Evolutionary conservation across 2,113 vertebrate genomes (phyloP).

Genomic region (Phrynosoma blainvillii): DNA sequence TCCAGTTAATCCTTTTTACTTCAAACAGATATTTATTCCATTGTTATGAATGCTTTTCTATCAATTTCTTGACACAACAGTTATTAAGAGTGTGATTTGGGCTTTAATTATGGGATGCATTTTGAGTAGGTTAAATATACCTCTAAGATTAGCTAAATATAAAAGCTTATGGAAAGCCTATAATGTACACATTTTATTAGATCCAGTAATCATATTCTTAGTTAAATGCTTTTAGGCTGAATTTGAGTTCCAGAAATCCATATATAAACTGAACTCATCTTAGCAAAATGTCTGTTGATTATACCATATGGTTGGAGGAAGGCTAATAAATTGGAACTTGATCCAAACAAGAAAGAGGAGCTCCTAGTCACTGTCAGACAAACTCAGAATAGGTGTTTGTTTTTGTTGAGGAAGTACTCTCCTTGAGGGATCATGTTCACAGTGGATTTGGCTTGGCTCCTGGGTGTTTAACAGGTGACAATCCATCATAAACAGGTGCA

Average conservation of each 20-base stretch:
- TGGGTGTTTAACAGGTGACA: too few species aligned
- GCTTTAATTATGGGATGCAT: accelerated
- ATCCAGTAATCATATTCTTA: neutral
- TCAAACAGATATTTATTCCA: neutral
- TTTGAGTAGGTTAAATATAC: neutral
- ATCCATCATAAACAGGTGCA: too few species aligned
- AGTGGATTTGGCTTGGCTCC: too few species aligned
- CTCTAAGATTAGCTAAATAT: neutral
- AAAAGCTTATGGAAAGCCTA: neutral
- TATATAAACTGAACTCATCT: slow-evolving; percentile 12
- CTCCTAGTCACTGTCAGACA: too few species aligned
- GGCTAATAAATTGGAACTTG: too few species aligned
- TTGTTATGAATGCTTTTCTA: neutral
- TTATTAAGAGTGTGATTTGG: neutral
- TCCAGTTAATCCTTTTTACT: accelerated
- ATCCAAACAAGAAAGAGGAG: too few species aligned
- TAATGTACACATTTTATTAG: neutral
- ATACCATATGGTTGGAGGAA: neutral
- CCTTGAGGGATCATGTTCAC: too few species aligned
- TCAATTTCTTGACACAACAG: accelerated
- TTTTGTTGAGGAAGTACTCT: too few species aligned
- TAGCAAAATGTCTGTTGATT: slow-evolving; percentile 47
- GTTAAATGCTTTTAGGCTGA: slow-evolving; percentile 9
- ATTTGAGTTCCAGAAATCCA: neutral
- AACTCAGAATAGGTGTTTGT: too few species aligned